Percentiles rank a stretch among this genome's conserved stretches.
These are phyloP conservation scores for Anolis carolinensis DNA, from an alignment of 2,113 vertebrate genomes.

Conservation along the genomic window DNA sequence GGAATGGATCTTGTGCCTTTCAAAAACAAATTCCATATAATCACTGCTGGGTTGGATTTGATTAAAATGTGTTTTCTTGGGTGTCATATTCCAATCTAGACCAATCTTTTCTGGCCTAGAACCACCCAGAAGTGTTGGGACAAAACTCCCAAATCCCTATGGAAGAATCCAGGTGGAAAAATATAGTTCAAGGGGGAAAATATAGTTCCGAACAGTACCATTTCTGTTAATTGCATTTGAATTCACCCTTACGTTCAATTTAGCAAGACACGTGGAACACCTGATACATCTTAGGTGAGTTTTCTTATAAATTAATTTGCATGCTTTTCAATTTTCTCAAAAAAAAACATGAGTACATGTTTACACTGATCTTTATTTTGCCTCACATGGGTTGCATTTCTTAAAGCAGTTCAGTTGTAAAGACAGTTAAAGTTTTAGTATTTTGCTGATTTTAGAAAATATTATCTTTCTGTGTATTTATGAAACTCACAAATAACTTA, in stretches of 20 bases:
- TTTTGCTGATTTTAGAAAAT: not conserved
- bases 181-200: too few relatives aligned
- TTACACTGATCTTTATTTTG: not conserved
- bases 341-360: not conserved
- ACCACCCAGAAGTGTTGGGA: too few relatives aligned
- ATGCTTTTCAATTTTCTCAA: not conserved
- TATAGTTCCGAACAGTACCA: not conserved
- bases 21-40: not conserved
- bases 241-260: not conserved
- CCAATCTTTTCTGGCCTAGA: too few relatives aligned
- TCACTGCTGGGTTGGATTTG: not conserved
- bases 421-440: not conserved
- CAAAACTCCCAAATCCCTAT: too few relatives aligned
- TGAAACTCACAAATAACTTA: slow-evolving; percentile 10
- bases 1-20: too few relatives aligned
- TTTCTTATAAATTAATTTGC: not conserved
- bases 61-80: not conserved
- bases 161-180: too few relatives aligned
- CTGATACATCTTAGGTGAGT: not conserved
- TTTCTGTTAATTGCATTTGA: not conserved
- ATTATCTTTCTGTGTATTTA: not conserved
- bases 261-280: not conserved
- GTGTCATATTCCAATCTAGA: not conserved
- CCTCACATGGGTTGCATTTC: not conserved
- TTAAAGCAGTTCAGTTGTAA: not conserved